Evolutionary conservation across 2,113 vertebrate species (phyloP), one percentile per base, ranked within the genome.

Genomic region (Trochalopteron elliotii): DNA sequence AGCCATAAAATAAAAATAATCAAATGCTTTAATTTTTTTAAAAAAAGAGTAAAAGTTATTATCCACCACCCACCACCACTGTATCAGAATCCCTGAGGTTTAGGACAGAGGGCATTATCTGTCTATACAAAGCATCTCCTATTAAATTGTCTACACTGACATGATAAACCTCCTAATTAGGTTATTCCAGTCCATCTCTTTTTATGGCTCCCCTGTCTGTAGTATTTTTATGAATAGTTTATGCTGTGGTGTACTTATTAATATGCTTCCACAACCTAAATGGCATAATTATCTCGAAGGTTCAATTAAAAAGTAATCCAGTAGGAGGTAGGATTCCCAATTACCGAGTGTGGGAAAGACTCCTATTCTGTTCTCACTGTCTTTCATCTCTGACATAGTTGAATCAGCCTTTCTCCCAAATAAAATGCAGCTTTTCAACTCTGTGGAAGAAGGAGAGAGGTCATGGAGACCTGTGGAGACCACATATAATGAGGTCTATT

Each of bases 301-400:
- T 91, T 87, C 92, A 95, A 85, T 96, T 84, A 94, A 85, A 93
- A 97, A 95, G 59, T 42, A 30, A 71, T 90, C 55, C 81, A 74
- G 55, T 37, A 91, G 64, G 78, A 93, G 56, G 56, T 24, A 87
- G 83, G 39, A 79, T 83, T 96, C 49, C 78, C 70, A 93, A 39
- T 93, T 92, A 96, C 53, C 33, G 63, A 94, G 44, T 60, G 35
- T 77, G 67, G 70, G 57, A 90, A 92, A 91, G 76, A 71, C 47
- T 90, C 28, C 55, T 79, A 31, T 61, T 80, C 78, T 81, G 37
- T 85, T 87, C 57, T n/a, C 16, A 6, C 61, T 21, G 25, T 61
- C 89, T 96, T 95, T 94, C 63, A 92, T 95, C 78, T 94, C 75
- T 53, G 76, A 44, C 7, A 16, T 68, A 71, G 84, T 65, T 77